Evolutionary conservation across 2,797 vertebrate species (phyloP), one percentile per base, ranked within the genome.

Genomic region (Enteromius anoplus): DNA sequence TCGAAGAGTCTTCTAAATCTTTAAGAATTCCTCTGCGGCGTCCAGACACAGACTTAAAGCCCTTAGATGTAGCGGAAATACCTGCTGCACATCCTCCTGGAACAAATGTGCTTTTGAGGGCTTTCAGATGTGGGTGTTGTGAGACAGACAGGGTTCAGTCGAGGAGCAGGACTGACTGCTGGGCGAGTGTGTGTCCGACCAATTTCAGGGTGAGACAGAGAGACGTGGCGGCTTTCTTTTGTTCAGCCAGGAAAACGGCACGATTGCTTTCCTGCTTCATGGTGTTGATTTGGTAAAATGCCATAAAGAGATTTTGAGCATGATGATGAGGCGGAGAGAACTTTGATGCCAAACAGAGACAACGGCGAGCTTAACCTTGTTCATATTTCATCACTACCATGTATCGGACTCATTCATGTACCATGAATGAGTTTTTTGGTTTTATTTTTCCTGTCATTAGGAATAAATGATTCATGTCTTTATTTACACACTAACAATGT

Each of bases 171-270:
- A 21, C 76, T 66, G 76, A 66, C 32, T 78, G 60, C 2, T 19
- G 42, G 45, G 26, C 9, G 7, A 29, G 8, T 78, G 64, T 66
- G 32, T 79, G 47, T 69, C 34, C 34, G 51, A 79, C 77, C 77
- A 69, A 80, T 71, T 71, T 80, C 19, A 45, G 37, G 78, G 23
- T 45, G 23, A 29, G 71, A 72, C n/a, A 55, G 49, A 78, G 34
- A 42, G 14, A 55, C 1, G n/a, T 37, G 32, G 21, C 3, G 7
- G 26, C 47, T 42, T 45, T 32, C 51, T 32, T 26, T 58, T 5
- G 23, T 21, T 68, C 49, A 7, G 19, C 26, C 47, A 19, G 8
- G 32, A 5, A 51, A 79, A 79, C 77, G 14, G 78, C 65, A 2
- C 34, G 65, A 29, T 29, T 60, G 51, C 11, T 42, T 26, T 80